Conservation (phyloP, 2,113 vertebrate species). For the Hippolais icterina region DNA sequence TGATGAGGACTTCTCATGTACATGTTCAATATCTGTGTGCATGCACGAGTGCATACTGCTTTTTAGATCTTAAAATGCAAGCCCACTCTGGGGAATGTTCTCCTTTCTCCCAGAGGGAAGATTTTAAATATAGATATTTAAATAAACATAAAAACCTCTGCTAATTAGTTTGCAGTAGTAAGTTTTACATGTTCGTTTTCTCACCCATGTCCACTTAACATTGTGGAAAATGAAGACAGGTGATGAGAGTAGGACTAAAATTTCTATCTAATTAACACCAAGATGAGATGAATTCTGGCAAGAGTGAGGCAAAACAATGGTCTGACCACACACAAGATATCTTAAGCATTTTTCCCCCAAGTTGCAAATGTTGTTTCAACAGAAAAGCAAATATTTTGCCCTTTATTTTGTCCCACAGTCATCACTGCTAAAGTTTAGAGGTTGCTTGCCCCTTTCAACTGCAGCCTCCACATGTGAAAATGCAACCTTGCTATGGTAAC, state of each 20-base stretch:
- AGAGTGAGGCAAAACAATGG: not conserved
- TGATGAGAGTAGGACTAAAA: not conserved
- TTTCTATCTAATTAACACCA: not conserved
- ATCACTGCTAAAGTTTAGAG: constrained; percentile 36
- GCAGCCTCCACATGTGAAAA: not conserved
- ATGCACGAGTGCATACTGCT: fast-evolving
- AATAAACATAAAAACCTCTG: not conserved
- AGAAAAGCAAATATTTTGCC: not conserved
- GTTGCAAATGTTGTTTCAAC: not conserved
- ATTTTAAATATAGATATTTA: not conserved
- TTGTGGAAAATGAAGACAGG: not conserved
- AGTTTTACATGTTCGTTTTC: not conserved
- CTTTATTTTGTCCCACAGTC: not conserved
- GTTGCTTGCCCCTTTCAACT: constrained; percentile 2
- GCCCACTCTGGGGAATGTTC: not conserved
- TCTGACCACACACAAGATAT: fast-evolving
- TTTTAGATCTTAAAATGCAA: not conserved
- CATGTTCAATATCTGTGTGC: fast-evolving
- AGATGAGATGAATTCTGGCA: not conserved
- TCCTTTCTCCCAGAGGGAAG: not conserved
- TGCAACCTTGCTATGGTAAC: constrained; percentile 30
- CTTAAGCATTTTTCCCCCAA: not conserved
- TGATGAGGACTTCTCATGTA: not conserved
- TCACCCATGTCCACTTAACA: not conserved
- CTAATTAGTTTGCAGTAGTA: not conserved